These are phyloP conservation scores for Rhyzopertha dominica DNA, from an alignment of 1,140 invertebrate genomes.

Conservation along the genomic window DNA sequence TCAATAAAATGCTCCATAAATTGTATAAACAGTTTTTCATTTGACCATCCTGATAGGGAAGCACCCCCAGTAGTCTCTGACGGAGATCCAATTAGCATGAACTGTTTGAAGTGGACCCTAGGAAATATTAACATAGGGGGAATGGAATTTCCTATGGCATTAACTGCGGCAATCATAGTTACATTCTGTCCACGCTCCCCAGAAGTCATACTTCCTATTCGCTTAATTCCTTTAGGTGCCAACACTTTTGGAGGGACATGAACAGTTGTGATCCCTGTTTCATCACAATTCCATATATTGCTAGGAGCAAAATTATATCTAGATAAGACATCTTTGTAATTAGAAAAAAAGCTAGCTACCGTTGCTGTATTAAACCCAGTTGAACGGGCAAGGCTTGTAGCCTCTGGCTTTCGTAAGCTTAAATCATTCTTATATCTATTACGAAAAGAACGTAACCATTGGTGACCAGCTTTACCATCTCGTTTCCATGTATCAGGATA, in stretches of 20 bases:
- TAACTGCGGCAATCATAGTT: constrained; percentile 33
- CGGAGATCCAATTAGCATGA: constrained; percentile 33
- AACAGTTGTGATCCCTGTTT: constrained; percentile 25
- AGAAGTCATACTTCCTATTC: constrained; percentile 38
- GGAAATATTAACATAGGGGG: constrained; percentile 45
- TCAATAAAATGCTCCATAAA: no score
- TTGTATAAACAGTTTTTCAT: constrained; percentile 40
- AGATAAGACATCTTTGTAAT: constrained; percentile 19
- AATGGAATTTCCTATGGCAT: constrained; percentile 39
- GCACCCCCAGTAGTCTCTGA: constrained; percentile 43
- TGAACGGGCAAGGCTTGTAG: constrained; percentile 23
- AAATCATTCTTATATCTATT: constrained; percentile 17
- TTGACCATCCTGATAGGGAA: constrained; percentile 48
- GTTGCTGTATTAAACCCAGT: constrained; percentile 29
- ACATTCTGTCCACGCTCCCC: constrained; percentile 37
- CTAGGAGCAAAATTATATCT: constrained; percentile 31
- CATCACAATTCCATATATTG: constrained; percentile 27
- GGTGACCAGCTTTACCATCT: constrained; percentile 18
- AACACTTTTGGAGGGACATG: constrained; percentile 26
- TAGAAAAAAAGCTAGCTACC: constrained; percentile 26
- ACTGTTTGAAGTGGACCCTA: constrained; percentile 32
- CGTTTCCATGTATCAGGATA: constrained; percentile 3
- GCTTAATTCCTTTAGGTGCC: constrained; percentile 33
- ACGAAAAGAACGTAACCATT: constrained; percentile 22
- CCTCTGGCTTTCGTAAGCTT: constrained; percentile 30